Evolutionary conservation across 2,113 vertebrate genomes (phyloP).

Genomic region (Pholis gunnellus): DNA sequence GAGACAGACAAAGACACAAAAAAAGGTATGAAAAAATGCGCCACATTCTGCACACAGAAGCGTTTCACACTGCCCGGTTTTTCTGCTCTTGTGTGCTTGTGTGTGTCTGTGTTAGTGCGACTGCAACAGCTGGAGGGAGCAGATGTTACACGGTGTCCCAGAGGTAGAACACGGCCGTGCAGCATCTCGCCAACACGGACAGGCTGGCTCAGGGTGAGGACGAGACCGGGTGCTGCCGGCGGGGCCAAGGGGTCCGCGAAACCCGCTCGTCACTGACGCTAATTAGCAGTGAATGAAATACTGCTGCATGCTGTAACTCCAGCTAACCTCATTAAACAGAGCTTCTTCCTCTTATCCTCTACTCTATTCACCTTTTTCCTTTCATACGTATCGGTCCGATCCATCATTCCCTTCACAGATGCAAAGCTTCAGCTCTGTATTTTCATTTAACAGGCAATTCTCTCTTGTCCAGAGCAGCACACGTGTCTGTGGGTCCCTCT

Average conservation of each 20-base stretch:
- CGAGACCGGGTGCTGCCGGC: conserved; percentile 22
- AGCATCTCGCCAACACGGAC: conserved; percentile 47
- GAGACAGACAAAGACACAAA: not conserved
- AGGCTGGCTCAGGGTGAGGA: conserved; percentile 28
- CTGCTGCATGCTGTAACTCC: conserved; percentile 10
- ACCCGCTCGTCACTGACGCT: conserved; percentile 33
- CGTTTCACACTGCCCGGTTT: not conserved
- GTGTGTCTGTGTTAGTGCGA: not conserved
- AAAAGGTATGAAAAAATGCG: not conserved
- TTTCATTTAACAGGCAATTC: not conserved
- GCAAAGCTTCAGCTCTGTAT: not conserved
- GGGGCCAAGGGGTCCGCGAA: not conserved
- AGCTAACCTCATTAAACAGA: conserved; percentile 22
- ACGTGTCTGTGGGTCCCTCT: not conserved
- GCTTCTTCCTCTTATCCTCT: not conserved
- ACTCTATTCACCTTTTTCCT: not conserved
- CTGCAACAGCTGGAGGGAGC: conserved; percentile 58
- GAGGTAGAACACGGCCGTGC: conserved; percentile 21
- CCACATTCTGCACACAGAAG: conserved; percentile 3
- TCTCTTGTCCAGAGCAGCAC: not conserved
- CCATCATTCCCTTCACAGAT: not conserved
- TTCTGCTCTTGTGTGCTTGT: not conserved
- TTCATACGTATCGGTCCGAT: not conserved
- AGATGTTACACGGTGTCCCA: conserved; percentile 56
- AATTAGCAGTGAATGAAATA: conserved; percentile 48